Evolutionary conservation across 1,140 invertebrate genomes (phyloP), one percentile per base, ranked within the genome.

Genomic region (Apis florea): DNA sequence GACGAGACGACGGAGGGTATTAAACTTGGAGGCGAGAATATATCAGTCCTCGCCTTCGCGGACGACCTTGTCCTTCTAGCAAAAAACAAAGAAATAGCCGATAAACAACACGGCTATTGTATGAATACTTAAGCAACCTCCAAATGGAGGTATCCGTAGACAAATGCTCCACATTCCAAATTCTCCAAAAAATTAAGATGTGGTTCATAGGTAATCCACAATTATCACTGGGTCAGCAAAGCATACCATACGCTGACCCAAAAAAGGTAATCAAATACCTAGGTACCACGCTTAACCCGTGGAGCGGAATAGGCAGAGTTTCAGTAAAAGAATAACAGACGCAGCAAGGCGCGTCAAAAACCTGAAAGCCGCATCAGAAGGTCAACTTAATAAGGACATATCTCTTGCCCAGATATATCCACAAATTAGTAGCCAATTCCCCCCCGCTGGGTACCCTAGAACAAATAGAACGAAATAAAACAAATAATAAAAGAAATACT

Each of bases 51-150:
- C n/a, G 93, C 91, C 0, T 94, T 91, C 70, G 93, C 93, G 1
- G 93, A 94, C 66, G 93, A 94, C 74, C 58, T 94, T 9, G 77
- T 92, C 17, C 80, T 94, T 3, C 19, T 94, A 1, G 81, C 88
- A 11, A 78, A 77, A 0, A 90, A 89, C 0, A 66, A 64, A 31
- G 59, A 58, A 4, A 89, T 31, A 58, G 78, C 59, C 0, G 0
- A n/a, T 0, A 17, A 26, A 17, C 78, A 73, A 17, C 1, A 1
- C 13, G 1, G 10, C 53, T 1, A 0, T 2, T 2, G 10, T 21
- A 5, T 49, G n/a, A n/a, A n/a, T n/a, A 51, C 1, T 12, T 73
- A 0, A 12, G 8, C 0, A n/a, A 4, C 2, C 31, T 63, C 21
- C 21, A n/a, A 1, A 80, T 80, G 78, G 17, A 3, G 0, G 3